Percentiles rank a stretch among this genome's conserved stretches.
Conservation (phyloP, 2,797 vertebrate species). For the Tokudaia muenninki region DNA sequence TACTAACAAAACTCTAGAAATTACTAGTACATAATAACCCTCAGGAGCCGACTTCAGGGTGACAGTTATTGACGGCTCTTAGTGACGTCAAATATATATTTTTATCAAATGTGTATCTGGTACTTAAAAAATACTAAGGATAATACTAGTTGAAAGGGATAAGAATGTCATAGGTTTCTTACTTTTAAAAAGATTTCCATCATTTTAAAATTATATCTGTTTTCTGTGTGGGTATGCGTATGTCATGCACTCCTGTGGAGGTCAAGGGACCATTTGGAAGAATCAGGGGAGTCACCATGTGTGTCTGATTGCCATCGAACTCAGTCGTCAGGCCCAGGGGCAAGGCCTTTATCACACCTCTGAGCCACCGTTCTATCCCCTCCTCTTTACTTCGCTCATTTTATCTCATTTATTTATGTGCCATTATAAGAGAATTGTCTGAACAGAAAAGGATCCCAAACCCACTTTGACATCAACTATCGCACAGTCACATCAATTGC, state of each 20-base stretch:
- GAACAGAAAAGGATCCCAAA: not conserved
- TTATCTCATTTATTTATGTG: not conserved
- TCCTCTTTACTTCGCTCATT: not conserved
- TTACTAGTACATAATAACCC: not conserved
- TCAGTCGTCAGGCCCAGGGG: not conserved
- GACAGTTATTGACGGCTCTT: conserved; percentile 1
- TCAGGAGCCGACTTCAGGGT: not conserved
- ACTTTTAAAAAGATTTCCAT: not conserved
- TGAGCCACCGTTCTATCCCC: not conserved
- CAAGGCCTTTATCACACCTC: not conserved
- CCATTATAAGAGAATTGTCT: not conserved
- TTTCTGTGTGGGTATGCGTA: not conserved
- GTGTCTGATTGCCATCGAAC: not conserved
- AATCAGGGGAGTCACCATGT: not conserved
- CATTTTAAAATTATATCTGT: not conserved
- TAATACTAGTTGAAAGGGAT: not conserved
- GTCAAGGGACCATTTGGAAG: not conserved
- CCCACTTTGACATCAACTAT: not conserved
- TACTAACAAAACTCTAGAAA: not conserved
- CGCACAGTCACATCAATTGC: not conserved
- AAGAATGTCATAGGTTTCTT: not conserved
- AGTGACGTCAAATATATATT: not conserved
- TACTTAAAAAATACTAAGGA: conserved; percentile 23
- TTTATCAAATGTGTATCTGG: not conserved
- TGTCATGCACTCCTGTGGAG: not conserved